Conservation (phyloP, 2,797 vertebrate genomes). For the Lacerta agilis region DNA sequence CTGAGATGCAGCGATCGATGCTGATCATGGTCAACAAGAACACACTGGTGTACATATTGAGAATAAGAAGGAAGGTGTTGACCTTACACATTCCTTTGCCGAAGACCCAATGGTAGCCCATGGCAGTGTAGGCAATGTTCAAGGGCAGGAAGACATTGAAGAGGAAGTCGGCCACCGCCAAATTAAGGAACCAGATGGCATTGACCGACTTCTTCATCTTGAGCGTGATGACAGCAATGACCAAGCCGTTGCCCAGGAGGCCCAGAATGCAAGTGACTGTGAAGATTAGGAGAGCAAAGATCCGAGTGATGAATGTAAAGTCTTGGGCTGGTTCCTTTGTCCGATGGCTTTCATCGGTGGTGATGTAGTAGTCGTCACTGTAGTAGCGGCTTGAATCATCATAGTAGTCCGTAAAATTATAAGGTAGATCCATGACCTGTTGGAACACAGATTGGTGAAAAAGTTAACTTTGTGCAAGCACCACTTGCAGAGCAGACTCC, state of each 20-base stretch:
- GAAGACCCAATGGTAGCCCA: conserved; percentile 88
- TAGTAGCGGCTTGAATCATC: background rate
- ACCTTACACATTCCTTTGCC: conserved; percentile 91
- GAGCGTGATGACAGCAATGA: conserved; percentile 87
- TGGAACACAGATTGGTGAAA: background rate
- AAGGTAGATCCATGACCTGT: conserved; percentile 57
- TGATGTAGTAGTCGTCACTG: conserved; percentile 25
- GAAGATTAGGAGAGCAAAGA: conserved; percentile 77
- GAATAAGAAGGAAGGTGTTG: conserved; percentile 84
- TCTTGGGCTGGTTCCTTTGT: rapidly evolving
- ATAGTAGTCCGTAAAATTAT: background rate
- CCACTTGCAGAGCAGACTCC: background rate
- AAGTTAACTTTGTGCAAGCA: background rate
- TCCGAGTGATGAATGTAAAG: conserved; percentile 14
- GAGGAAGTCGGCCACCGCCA: conserved; percentile 90
- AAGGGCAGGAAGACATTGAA: conserved; percentile 91
- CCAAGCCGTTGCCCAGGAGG: conserved; percentile 86
- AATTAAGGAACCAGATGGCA: conserved; percentile 91
- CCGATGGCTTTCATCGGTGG: background rate
- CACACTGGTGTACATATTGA: conserved; percentile 97
- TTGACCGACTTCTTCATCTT: conserved; percentile 93
- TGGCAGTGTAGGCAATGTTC: conserved; percentile 78
- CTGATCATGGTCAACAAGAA: conserved; percentile 92
- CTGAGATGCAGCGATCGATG: conserved; percentile 88
- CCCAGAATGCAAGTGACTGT: conserved; percentile 85